Evolutionary conservation across 2,888 invertebrate genomes (phyloP).

Genomic region (Phortica okadai): DNA sequence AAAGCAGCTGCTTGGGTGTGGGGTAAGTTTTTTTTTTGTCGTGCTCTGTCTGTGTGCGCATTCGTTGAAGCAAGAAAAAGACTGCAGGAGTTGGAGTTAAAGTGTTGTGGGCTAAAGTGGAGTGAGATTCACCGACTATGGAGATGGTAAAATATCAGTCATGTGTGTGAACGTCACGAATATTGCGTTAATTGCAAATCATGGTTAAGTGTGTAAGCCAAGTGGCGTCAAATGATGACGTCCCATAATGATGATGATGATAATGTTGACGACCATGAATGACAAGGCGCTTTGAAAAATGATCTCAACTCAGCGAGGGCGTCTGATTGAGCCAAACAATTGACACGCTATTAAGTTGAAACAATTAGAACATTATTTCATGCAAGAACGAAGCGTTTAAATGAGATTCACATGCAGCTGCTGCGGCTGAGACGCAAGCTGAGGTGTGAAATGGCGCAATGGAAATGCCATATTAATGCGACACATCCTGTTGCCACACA

Average conservation of each 20-base stretch:
- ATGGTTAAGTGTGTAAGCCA: slow-evolving; percentile 69
- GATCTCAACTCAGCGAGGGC: not conserved
- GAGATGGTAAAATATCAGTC: slow-evolving; percentile 40
- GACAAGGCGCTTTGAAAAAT: not conserved
- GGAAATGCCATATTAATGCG: slow-evolving; percentile 32
- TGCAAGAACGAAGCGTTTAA: slow-evolving; percentile 39
- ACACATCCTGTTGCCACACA: slow-evolving; percentile 26
- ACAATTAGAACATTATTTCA: slow-evolving; percentile 35
- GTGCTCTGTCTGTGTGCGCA: slow-evolving; percentile 2
- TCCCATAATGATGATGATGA: slow-evolving; percentile 50
- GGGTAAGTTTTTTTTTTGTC: slow-evolving; percentile 4
- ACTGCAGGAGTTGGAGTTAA: slow-evolving; percentile 23
- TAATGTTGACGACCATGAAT: slow-evolving; percentile 54
- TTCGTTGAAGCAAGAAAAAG: not conserved
- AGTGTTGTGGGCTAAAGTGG: slow-evolving; percentile 44
- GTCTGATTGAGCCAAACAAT: slow-evolving; percentile 55
- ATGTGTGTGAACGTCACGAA: slow-evolving; percentile 76
- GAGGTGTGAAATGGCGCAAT: not conserved
- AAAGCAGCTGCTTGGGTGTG: slow-evolving; percentile 43
- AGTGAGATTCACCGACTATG: too few species aligned
- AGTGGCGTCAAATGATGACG: slow-evolving; percentile 58
- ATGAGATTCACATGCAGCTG: slow-evolving; percentile 22
- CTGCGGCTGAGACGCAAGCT: too few species aligned
- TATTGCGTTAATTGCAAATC: slow-evolving; percentile 76
- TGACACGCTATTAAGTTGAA: slow-evolving; percentile 64